These are phyloP conservation scores for Diadumene lineata DNA, from an alignment of 92 coral and sea anemone species.

Conservation along the genomic window DNA sequence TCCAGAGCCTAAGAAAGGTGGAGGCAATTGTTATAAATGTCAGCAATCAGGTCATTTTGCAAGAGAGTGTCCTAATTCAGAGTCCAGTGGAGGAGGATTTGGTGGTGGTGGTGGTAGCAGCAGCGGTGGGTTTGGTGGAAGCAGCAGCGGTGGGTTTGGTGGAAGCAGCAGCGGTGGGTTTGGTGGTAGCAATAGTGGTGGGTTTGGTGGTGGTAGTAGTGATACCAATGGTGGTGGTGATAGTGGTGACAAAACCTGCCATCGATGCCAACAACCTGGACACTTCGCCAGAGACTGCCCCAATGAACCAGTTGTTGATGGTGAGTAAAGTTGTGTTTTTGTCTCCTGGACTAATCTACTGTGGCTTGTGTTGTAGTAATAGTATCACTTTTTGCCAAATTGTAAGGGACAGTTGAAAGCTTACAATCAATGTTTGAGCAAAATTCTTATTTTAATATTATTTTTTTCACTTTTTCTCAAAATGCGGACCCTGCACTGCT, in stretches of 20 bases:
- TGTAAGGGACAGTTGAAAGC: too few species aligned
- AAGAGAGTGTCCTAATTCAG: conserved; percentile 58
- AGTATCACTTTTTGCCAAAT: too few species aligned
- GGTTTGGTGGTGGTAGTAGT: conserved; percentile 32
- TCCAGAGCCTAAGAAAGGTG: conserved; percentile 41
- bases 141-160: conserved; percentile 7
- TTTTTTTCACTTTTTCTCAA: too few species aligned
- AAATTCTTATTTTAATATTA: too few species aligned
- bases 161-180: too few species aligned
- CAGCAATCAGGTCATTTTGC: conserved; percentile 78
- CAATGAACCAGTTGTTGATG: conserved; percentile 43
- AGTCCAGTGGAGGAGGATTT: conserved; percentile 39
- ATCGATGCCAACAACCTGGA: conserved; percentile 60
- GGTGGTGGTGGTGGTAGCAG: conserved; percentile 40
- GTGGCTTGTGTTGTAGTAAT: too few species aligned
- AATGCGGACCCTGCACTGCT: too few species aligned
- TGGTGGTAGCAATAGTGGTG: conserved; percentile 38
- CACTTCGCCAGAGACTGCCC: conserved; percentile 85
- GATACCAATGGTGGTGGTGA: conserved; percentile 14
- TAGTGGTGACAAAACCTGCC: conserved; percentile 41
- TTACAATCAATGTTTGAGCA: too few species aligned
- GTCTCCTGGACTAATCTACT: too few species aligned
- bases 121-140: conserved; percentile 44
- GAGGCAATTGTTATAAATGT: conserved; percentile 58
- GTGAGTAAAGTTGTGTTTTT: too few species aligned